These are phyloP conservation scores for Eptesicus fuscus DNA, from an alignment of 2,113 vertebrate genomes.

Conservation along the genomic window DNA sequence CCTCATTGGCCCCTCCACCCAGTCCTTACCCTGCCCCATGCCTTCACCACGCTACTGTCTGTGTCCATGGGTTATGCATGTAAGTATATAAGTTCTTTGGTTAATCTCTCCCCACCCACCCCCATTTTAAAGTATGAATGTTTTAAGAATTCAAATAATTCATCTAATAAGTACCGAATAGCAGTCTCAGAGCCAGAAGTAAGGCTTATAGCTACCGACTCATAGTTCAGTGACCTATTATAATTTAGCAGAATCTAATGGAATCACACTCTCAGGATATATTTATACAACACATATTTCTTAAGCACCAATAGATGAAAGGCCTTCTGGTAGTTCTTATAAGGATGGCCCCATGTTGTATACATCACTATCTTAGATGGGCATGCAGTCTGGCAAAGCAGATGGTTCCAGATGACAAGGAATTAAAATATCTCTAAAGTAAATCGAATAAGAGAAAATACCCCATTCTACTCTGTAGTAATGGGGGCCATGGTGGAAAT, in stretches of 20 bases:
- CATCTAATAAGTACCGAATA: background rate
- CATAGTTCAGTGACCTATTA: background rate
- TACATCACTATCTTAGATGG: background rate
- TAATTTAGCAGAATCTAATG: background rate
- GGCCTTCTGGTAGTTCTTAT: background rate
- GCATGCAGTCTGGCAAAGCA: background rate
- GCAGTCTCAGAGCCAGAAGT: background rate
- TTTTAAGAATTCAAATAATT: background rate
- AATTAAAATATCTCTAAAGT: slow-evolving; percentile 9
- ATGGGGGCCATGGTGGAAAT: background rate
- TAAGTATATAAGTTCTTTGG: too few relatives aligned
- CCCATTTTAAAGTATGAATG: background rate
- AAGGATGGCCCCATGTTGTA: background rate
- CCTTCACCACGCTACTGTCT: too few relatives aligned
- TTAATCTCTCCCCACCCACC: too few relatives aligned
- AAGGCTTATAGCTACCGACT: background rate
- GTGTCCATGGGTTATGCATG: too few relatives aligned
- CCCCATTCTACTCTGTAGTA: background rate
- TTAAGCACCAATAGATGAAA: background rate
- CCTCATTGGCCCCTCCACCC: too few relatives aligned
- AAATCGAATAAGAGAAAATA: background rate
- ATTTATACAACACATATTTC: background rate
- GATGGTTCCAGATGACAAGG: background rate
- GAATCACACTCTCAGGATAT: background rate
- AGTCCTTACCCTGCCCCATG: too few relatives aligned